Conservation (phyloP, 1,140 invertebrate species). For the Pogonus chalceus region DNA sequence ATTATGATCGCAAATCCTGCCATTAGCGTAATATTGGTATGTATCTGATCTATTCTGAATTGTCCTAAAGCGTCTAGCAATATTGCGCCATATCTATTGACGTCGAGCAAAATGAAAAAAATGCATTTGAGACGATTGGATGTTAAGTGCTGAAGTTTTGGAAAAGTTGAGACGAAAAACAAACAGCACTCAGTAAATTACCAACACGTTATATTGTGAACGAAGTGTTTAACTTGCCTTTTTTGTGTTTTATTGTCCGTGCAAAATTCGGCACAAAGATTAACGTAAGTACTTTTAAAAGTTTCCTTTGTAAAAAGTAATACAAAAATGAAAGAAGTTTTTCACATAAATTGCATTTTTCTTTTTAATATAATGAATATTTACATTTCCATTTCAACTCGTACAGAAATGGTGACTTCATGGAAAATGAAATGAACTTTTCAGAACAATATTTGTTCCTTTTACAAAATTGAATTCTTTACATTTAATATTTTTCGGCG, state of each 20-base stretch:
- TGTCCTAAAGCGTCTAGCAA: too few species aligned
- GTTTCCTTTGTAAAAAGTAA: neutral
- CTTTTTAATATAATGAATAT: constrained; percentile 4
- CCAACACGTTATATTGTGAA: constrained; percentile 5
- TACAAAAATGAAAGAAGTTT: constrained; percentile 2
- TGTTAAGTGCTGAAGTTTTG: neutral
- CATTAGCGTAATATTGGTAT: too few species aligned
- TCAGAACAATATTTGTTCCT: too few species aligned
- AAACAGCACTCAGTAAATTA: constrained; percentile 6
- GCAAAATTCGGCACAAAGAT: constrained; percentile 5
- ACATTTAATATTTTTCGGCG: too few species aligned
- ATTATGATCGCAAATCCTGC: too few species aligned
- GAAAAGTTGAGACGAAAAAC: neutral
- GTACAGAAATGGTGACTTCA: too few species aligned
- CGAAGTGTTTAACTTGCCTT: constrained; percentile 5
- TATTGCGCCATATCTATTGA: too few species aligned
- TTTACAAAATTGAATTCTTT: too few species aligned
- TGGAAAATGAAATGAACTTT: too few species aligned
- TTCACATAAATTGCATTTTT: constrained; percentile 1
- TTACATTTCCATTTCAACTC: neutral
- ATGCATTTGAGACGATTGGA: neutral
- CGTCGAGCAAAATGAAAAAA: too few species aligned
- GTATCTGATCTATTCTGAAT: too few species aligned
- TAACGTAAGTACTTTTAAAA: constrained; percentile 1
- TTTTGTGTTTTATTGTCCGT: constrained; percentile 4